Base-by-base conservation (phyloP, 23 tunicate genomes). In the Trididemnum nubilum region DNA sequence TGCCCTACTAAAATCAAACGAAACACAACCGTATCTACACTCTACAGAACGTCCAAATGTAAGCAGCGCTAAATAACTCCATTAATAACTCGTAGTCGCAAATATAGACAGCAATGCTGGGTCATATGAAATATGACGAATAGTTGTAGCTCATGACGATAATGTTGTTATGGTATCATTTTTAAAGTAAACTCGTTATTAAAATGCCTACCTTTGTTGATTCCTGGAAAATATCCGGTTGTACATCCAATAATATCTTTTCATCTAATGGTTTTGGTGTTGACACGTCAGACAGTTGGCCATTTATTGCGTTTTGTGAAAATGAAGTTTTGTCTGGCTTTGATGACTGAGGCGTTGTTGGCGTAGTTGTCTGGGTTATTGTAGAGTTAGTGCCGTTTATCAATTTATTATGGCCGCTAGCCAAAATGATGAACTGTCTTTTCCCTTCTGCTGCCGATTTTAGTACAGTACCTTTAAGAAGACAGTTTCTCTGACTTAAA, bases 401-500 rank as follows among this genome's bases (percentile, higher is more conserved):
- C 25, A 67, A 9, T 12, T 67, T 67, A 39, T 73, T 54, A 19
- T 65, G 15, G 74, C 51, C 51, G 60, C 79, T 79, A 26, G 90
- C 49, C 26, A 85, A 38, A 26, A 85, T 21, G 28, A 85, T 85
- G 78, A 27, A 85, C 72, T 85, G 90, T 33, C 72, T 81, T 26
- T 36, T 78, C 34, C 90, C 90, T 57, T 78, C 90, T 34, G 57
- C 51, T 12, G 25, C 36, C 37, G 81, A 18, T 39, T 85, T 70
- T 23, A 85, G 35, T 1, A 85, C 34, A 4, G 90, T 85, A 59
- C 88, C 88, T 40, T 85, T 76, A 15, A 85, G 22, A 33, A 83
- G 26, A n/a, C n/a, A n/a, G n/a, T n/a, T n/a, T 33, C 78, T 71
- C 35, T 73, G n/a, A 19, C 67, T 70, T 27, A 51, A 72, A 82